phyloP scores from a whole-genome alignment of 2,113 vertebrate species.

The Neomonachus schauinslandi region DNA sequence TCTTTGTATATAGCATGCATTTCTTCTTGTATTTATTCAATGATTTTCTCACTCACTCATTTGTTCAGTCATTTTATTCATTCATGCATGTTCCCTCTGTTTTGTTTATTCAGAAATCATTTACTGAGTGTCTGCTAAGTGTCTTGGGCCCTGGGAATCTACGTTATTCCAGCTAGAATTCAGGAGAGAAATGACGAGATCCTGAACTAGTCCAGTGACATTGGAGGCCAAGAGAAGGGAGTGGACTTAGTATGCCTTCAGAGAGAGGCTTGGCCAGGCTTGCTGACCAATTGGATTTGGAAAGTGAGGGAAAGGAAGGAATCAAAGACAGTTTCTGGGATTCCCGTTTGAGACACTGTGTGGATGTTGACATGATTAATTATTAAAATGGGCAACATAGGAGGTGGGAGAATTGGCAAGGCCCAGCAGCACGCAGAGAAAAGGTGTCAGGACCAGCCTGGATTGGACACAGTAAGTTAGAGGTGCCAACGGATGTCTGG shows the following conservation, averaged over 20 bases:
- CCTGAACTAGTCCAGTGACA: not conserved
- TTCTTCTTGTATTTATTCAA: constrained; percentile 37
- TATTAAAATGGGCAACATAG: not conserved
- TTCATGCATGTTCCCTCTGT: not conserved
- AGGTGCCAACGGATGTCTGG: not conserved
- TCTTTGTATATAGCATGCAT: not conserved
- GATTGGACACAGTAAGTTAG: not conserved
- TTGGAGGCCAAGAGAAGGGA: not conserved
- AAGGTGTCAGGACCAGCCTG: not conserved
- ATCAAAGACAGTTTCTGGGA: not conserved
- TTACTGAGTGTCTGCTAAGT: not conserved
- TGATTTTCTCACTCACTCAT: not conserved
- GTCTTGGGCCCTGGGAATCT: not conserved
- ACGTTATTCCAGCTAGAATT: not conserved
- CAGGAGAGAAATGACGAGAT: not conserved
- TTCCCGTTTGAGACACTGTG: not conserved
- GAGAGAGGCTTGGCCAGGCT: not conserved
- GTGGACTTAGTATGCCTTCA: not conserved
- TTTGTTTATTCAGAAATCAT: not conserved
- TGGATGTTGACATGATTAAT: not conserved
- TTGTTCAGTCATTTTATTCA: not conserved
- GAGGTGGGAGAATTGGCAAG: not conserved
- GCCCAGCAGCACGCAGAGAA: not conserved
- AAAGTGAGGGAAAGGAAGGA: not conserved
- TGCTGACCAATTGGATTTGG: not conserved